Percentiles rank a stretch among this genome's conserved stretches.
These are phyloP conservation scores for Hippocampus abdominalis DNA, from an alignment of 2,113 vertebrate genomes.

Conservation along the genomic window DNA sequence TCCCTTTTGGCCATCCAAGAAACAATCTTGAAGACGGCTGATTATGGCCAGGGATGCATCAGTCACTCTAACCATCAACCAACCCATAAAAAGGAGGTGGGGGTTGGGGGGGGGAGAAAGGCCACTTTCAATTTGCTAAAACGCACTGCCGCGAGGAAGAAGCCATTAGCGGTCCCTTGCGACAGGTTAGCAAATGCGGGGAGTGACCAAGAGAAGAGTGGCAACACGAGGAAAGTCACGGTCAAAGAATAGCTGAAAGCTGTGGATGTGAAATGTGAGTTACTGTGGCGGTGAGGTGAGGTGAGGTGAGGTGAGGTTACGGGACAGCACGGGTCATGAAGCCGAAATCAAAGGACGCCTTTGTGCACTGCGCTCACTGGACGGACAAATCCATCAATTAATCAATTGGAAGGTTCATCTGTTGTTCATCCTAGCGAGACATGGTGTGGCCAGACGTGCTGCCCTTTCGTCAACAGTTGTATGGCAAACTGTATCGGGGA, in stretches of 20 bases:
- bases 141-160: slow-evolving; percentile 16
- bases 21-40: slow-evolving; percentile 23
- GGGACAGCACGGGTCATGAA: slow-evolving; percentile 6
- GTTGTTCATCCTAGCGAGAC: background rate
- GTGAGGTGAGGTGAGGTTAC: background rate
- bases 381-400: background rate
- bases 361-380: background rate
- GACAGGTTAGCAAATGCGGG: background rate
- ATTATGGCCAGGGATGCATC: slow-evolving; percentile 44
- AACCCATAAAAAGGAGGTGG: slow-evolving; percentile 16
- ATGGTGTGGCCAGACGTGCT: too few species aligned
- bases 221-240: slow-evolving; percentile 3
- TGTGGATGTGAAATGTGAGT: slow-evolving; percentile 41
- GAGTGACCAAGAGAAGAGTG: background rate
- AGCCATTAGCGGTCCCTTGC: slow-evolving; percentile 39
- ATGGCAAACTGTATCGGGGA: too few species aligned
- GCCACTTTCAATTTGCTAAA: slow-evolving; percentile 50
- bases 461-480: too few species aligned
- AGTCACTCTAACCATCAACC: slow-evolving; percentile 38
- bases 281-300: background rate
- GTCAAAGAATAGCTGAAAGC: slow-evolving; percentile 6
- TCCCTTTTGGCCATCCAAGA: slow-evolving; percentile 4
- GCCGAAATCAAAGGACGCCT: background rate
- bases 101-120: slow-evolving; percentile 24
- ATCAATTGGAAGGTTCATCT: background rate